Percentiles rank a stretch among this genome's conserved stretches.
These are phyloP conservation scores for Anas platyrhynchos DNA, from an alignment of 2,113 vertebrate genomes.

Conservation along the genomic window DNA sequence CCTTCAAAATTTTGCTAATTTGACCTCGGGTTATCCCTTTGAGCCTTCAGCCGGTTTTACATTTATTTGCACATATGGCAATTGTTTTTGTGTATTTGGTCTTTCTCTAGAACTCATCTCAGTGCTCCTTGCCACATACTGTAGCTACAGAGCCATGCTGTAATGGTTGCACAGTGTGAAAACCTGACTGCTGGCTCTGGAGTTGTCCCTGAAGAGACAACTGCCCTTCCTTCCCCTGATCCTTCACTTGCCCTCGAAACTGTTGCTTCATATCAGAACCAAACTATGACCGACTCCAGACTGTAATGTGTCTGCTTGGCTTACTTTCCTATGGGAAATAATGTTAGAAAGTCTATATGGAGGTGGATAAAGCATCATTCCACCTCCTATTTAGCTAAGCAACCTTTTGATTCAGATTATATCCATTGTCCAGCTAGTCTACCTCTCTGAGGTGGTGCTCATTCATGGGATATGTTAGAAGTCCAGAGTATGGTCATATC, in stretches of 20 bases:
- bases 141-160: neutral
- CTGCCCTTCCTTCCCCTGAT: neutral
- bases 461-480: neutral
- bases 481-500: neutral
- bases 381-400: neutral
- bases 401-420: neutral
- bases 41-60: conserved; percentile 31
- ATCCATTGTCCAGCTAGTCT: neutral
- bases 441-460: neutral
- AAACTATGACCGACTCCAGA: neutral
- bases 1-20: conserved; percentile 74
- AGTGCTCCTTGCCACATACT: neutral
- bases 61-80: conserved; percentile 3
- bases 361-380: neutral
- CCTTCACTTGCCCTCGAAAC: neutral
- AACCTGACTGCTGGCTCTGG: neutral
- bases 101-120: neutral
- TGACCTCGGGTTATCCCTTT: conserved; percentile 53
- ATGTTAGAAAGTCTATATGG: neutral
- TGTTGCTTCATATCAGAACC: neutral
- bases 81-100: neutral
- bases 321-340: neutral
- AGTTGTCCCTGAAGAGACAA: neutral
- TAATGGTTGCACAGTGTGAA: neutral
- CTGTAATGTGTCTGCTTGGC: neutral